Evolutionary conservation across 2,797 vertebrate genomes (phyloP).

Genomic region (Lates japonicus): DNA sequence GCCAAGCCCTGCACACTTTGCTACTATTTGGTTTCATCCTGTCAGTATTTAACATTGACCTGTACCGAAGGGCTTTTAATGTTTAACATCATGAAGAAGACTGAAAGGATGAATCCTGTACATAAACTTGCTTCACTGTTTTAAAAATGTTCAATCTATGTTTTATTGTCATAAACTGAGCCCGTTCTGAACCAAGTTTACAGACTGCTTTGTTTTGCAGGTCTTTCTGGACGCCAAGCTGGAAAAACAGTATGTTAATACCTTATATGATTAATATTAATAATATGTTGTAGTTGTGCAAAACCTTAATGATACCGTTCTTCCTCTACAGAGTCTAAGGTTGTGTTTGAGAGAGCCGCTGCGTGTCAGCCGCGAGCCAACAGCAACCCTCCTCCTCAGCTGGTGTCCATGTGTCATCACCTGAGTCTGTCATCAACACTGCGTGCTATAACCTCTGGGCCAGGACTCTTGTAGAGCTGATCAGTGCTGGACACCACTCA

Average conservation of each 20-base stretch:
- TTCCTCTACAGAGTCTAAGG: slow-evolving; percentile 90
- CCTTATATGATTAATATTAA: background rate
- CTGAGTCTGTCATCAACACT: slow-evolving; percentile 97
- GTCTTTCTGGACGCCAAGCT: slow-evolving; percentile 96
- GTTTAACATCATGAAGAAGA: background rate
- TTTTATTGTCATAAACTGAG: no score
- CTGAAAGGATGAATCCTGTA: background rate
- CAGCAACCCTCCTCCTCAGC: slow-evolving; percentile 94
- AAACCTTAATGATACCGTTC: background rate
- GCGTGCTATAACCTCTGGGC: slow-evolving; percentile 99
- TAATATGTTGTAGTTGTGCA: background rate
- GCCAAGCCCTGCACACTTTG: background rate
- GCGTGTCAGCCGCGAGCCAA: slow-evolving; percentile 90
- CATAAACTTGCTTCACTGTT: background rate
- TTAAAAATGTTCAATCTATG: background rate
- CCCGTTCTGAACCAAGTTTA: slow-evolving; percentile 99
- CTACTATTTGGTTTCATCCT: background rate
- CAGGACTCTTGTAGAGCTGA: slow-evolving; percentile 89
- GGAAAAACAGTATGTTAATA: slow-evolving; percentile 93
- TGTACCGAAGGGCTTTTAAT: background rate
- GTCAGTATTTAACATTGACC: background rate
- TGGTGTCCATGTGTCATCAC: slow-evolving; percentile 98
- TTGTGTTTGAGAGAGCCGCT: slow-evolving; percentile 95
- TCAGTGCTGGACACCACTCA: background rate
- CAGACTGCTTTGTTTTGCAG: slow-evolving; percentile 96